Evolutionary conservation across 2,113 vertebrate species (phyloP), one percentile per base, ranked within the genome.

Genomic region (Laterallus jamaicensis): DNA sequence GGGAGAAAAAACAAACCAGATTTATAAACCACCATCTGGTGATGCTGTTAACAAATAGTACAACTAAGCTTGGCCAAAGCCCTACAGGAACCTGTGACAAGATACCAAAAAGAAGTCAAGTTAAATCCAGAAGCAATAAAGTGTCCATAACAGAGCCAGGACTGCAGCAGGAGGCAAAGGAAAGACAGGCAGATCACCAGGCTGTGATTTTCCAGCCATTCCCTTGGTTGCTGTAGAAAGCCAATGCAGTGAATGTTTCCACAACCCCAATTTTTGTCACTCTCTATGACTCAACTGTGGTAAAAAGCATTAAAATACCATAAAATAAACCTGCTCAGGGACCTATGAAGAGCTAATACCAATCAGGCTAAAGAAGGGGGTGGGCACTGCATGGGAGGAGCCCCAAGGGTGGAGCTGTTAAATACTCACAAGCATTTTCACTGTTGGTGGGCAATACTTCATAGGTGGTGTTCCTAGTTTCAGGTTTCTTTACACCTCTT

Each of bases 191-290:
- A 11, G 10, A 17, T 50, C 25, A 5, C 3, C 0, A 26, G 59
- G 17, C 4, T 56, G 14, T 6, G 21, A 25, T 66, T 62, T 64
- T 14, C n/a, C 49, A 74, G 19, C 12, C 17, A 3, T 19, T 11
- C 49, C 44, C 64, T 74, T 20, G 42, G 44, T 47, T 3, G 44
- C 4, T 47, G 44, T 19, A 47, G 44, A 47, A 18, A 47, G 44
- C 35, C 77, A 70, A 29, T 0, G 0, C 0, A 4, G 24, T 0
- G 17, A 49, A 19, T 39, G 32, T 9, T 25, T 22, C 62, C 59
- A 44, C 20, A 37, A 0, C 47, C 55, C 42, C 76, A 68, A 1
- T 6, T 12, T 42, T 11, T 25, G 24, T 4, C 42, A n/a, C 50
- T 8, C 68, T 7, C 28, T 35, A 1, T 25, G 52, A 52, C 66